Base-by-base conservation (phyloP, 2,797 vertebrate genomes). In the Dallia pectoralis region DNA sequence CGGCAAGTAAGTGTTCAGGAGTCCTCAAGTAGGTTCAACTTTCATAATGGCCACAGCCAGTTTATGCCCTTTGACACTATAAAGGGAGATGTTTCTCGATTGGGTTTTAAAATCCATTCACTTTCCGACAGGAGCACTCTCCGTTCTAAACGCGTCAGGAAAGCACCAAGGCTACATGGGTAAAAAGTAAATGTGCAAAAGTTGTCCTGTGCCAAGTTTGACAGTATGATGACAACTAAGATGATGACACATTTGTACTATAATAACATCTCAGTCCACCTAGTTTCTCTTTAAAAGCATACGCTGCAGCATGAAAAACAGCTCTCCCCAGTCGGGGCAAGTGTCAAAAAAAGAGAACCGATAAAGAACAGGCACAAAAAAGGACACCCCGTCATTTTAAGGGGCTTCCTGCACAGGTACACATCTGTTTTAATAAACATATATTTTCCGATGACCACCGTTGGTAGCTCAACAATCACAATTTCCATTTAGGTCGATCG, bases 341-440 rank as follows among this genome's bases (percentile, higher is more conserved):
- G 73, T 74, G 78, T 85, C 79, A 47, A 67, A 65, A n/a, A 47
- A 53, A 15, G 3, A 72, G 70, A 53, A 12, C 51, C 71, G 69
- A 18, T 70, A 84, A 73, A 71, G 22, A 85, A 84, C 87, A 90
- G 92, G 90, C 90, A 92, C 89, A 72, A 84, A 89, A 85, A 56
- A 87, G 73, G 75, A 87, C 49, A 84, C 75, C 82, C 81, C 75
- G 51, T 75, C 74, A 67, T 47, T 78, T 82, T 79, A 82, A n/a
- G 80, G 27, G 48, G 30, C 81, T 74, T 89, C 85, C 83, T 76
- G 76, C 81, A 77, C 82, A 81, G 71, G 84, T 78, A 77, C 80
- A 85, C 69, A 78, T 73, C 44, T 81, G 74, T 82, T 77, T 73
- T 56, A 81, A 70, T 75, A 71, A 79, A 65, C 72, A 65, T 67